These are phyloP conservation scores for Elysia chlorotica DNA, from an alignment of 1,140 invertebrate genomes.

Conservation along the genomic window DNA sequence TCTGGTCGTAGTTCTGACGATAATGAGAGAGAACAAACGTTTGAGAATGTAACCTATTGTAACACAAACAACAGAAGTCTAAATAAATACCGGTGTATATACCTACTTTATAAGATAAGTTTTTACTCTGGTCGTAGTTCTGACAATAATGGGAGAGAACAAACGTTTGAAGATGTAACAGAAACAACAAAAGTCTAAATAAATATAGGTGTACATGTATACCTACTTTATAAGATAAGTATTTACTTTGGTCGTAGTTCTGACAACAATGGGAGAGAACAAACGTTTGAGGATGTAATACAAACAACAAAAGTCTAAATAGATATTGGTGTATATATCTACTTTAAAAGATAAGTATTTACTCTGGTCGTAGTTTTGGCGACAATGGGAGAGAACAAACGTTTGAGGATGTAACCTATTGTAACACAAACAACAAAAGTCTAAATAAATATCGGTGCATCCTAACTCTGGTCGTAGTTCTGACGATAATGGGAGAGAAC, in stretches of 20 bases:
- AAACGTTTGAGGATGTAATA: too few relatives aligned
- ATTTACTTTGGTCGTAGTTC: too few relatives aligned
- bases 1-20: constrained; percentile 20
- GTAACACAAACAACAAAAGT: not conserved
- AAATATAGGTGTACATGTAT: too few relatives aligned
- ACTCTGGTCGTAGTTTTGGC: constrained; percentile 19
- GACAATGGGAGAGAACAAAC: not conserved
- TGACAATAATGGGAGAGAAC: too few relatives aligned
- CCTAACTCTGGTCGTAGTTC: constrained; percentile 18
- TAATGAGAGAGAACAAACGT: not conserved
- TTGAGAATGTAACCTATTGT: not conserved
- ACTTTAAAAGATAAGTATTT: too few relatives aligned
- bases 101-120: too few relatives aligned
- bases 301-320: too few relatives aligned
- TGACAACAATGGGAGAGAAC: too few relatives aligned
- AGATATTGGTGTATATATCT: too few relatives aligned
- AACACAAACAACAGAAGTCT: not conserved
- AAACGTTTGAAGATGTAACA: too few relatives aligned
- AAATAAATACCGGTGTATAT: not conserved
- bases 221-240: too few relatives aligned
- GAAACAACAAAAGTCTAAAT: too few relatives aligned
- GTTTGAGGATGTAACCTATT: not conserved
- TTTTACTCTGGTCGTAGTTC: not conserved
- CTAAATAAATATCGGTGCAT: not conserved
- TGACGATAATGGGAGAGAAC: constrained; percentile 2